Percentiles rank a stretch among this genome's conserved stretches.
phyloP scores from a whole-genome alignment of 2,888 invertebrate genomes.

The Pseudococcus jackbeardsleyi region DNA sequence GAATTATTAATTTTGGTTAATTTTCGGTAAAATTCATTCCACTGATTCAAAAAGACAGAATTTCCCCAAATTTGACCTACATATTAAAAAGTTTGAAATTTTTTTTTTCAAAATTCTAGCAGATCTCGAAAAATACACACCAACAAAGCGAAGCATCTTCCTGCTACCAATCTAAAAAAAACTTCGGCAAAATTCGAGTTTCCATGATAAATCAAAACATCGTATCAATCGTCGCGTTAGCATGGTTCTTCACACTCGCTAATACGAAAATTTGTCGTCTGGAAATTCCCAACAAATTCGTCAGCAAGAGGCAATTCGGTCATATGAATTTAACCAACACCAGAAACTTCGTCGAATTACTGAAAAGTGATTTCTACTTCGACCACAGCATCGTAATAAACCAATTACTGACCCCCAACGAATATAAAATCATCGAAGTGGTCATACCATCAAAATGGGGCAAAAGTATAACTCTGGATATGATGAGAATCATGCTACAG shows the following conservation, averaged over 20 bases:
- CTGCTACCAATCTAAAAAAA: neutral
- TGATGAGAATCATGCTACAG: neutral
- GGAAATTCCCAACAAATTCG: neutral
- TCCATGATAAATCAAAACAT: slow-evolving; percentile 8
- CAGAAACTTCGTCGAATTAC: neutral
- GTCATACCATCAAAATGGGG: slow-evolving; percentile 19
- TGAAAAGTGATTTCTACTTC: slow-evolving; percentile 6
- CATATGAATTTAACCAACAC: neutral
- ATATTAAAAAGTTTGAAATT: no score
- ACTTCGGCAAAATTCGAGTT: neutral
- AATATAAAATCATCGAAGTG: neutral
- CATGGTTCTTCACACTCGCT: slow-evolving; percentile 19
- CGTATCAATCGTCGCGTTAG: neutral
- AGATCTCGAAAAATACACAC: neutral
- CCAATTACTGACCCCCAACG: neutral
- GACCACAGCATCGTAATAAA: neutral
- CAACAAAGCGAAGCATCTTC: neutral
- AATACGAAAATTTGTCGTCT: slow-evolving; percentile 2
- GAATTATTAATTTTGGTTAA: no score
- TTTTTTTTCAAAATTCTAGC: neutral
- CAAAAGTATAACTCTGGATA: neutral
- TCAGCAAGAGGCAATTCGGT: neutral
- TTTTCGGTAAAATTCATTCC: no score
- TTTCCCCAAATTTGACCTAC: neutral
- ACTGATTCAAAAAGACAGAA: no score